These are phyloP conservation scores for Pollachius pollachius DNA, from an alignment of 2,113 vertebrate genomes.

Conservation along the genomic window DNA sequence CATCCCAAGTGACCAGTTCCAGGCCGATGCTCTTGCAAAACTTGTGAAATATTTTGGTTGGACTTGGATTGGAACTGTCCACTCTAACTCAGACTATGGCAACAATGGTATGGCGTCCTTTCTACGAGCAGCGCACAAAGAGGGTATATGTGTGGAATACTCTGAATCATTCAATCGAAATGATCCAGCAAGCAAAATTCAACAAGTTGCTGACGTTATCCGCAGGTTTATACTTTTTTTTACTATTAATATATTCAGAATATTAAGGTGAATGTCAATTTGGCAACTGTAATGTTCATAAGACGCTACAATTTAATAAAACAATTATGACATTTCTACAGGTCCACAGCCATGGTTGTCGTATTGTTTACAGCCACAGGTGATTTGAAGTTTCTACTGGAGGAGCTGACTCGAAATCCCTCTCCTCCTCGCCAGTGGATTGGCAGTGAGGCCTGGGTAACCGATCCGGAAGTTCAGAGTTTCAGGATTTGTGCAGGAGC, in stretches of 20 bases:
- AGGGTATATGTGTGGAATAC: slow-evolving; percentile 72
- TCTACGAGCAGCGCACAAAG: slow-evolving; percentile 42
- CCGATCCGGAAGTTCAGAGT: slow-evolving; percentile 42
- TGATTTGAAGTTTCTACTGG: slow-evolving; percentile 57
- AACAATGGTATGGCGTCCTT: slow-evolving; percentile 70
- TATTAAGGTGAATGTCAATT: neutral
- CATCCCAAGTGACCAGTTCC: slow-evolving; percentile 72
- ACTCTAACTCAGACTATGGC: slow-evolving; percentile 73
- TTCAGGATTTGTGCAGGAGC: slow-evolving; percentile 50
- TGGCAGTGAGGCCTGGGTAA: slow-evolving; percentile 68
- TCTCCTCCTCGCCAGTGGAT: slow-evolving; percentile 66
- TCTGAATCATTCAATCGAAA: slow-evolving; percentile 56
- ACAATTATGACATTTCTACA: neutral
- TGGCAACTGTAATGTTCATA: neutral
- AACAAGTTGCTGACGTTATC: slow-evolving; percentile 61
- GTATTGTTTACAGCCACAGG: slow-evolving; percentile 55
- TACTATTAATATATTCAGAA: neutral
- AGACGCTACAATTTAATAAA: neutral
- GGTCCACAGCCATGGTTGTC: slow-evolving; percentile 63
- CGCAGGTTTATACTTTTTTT: slow-evolving; percentile 41
- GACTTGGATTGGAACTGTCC: slow-evolving; percentile 74
- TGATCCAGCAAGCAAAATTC: slow-evolving; percentile 45
- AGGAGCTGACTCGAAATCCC: slow-evolving; percentile 47
- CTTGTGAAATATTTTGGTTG: slow-evolving; percentile 70
- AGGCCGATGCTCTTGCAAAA: slow-evolving; percentile 62